Evolutionary conservation across 2,888 invertebrate genomes (phyloP), one percentile per base, ranked within the genome.

Genomic region (Andrena chrysosceles): DNA sequence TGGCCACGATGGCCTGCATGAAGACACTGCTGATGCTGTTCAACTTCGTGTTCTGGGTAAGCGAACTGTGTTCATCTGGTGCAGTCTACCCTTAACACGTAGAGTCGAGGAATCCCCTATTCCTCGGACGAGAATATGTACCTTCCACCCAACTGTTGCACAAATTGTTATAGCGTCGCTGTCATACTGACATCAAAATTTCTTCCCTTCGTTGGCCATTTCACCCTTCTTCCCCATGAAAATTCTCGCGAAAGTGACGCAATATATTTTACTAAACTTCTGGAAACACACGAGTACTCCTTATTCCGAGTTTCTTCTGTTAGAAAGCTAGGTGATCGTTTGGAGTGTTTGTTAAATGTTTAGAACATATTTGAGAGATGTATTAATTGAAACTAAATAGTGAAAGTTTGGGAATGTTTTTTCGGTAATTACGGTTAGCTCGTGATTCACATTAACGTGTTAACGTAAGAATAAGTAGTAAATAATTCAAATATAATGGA

Each of bases 11-110:
- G 94, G 96, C 96, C 85, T 97, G 97, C 93, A 96, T 97, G 94
- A 97, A 97, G 93, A 96, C 96, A 0, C 94, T 97, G 56, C 95
- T 98, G 82, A 97, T 97, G 95, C 94, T 97, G 72, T 97, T 97
- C 94, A 98, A 97, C 94, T 95, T 97, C 88, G 94, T 96, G 35
- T 97, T 97, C 94, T 97, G 97, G 97, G 98, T 98, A 94, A 96
- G 97, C 95, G 26, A 29, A 35, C 8, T 16, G 31, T 49, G 49
- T 3, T 29, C 20, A 62, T 10, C 10, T 31, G 8, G 0, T n/a
- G 10, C 10, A 54, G 49, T 52, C 33, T 60, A 48, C 35, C 49
- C 66, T 35, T 49, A 6, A 54, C 68, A 60, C 33, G n/a, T 73
- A 64, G 49, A 49, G 13, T 16, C 59, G 10, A 23, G 23, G 3